Evolutionary conservation across 1,140 invertebrate genomes (phyloP).

Genomic region (Leucophenga varia): DNA sequence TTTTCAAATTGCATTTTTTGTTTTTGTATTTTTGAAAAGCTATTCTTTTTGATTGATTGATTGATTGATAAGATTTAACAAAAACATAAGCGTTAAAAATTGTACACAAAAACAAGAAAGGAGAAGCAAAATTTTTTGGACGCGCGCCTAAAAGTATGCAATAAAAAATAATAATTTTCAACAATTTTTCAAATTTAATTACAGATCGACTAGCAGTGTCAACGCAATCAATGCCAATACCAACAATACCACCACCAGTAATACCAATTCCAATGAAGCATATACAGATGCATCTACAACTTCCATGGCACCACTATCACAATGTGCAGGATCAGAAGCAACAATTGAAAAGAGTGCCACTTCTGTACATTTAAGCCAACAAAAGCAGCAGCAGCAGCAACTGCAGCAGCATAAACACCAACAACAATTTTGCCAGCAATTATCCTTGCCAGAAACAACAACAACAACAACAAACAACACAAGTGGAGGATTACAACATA

Average conservation of each 20-base stretch:
- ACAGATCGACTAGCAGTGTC: constrained; percentile 26
- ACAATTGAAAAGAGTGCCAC: too few species aligned
- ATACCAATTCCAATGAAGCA: too few species aligned
- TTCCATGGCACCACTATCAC: constrained; percentile 20
- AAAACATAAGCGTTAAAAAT: too few species aligned
- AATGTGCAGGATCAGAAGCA: constrained; percentile 2
- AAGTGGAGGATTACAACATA: too few species aligned
- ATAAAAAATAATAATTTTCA: too few species aligned
- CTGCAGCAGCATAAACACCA: constrained; percentile 9
- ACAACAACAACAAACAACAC: too few species aligned
- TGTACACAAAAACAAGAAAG: too few species aligned
- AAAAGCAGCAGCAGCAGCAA: constrained; percentile 1
- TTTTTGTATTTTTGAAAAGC: neutral
- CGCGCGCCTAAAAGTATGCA: constrained; percentile 24
- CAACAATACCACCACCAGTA: constrained; percentile 18
- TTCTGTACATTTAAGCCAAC: too few species aligned
- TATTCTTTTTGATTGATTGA: neutral
- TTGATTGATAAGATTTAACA: too few species aligned
- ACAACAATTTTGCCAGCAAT: constrained; percentile 12
- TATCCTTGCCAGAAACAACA: constrained; percentile 17
- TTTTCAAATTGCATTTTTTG: too few species aligned
- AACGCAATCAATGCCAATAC: constrained; percentile 13
- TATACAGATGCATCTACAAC: constrained; percentile 16
- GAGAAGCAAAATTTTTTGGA: too few species aligned
- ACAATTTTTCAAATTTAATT: too few species aligned